Percentiles rank a stretch among this genome's conserved stretches.
These are phyloP conservation scores for Phaethornis superciliosus DNA, from an alignment of 2,113 vertebrate genomes.

Conservation along the genomic window DNA sequence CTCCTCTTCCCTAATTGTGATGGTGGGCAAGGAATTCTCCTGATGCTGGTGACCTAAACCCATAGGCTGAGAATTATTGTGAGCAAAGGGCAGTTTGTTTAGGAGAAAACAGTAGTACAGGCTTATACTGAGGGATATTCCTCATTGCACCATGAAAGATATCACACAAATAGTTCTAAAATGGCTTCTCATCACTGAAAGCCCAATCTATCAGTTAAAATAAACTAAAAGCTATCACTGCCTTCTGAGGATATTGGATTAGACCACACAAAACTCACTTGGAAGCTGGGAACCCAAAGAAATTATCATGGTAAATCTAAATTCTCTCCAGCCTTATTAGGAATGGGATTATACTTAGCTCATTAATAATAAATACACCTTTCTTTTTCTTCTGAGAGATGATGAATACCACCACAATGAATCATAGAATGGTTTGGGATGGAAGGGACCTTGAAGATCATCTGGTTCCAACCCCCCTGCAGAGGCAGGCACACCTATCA, in stretches of 20 bases:
- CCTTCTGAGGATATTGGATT: neutral
- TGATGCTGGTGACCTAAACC: neutral
- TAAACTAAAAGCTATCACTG: slow-evolving; percentile 55
- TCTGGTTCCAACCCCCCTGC: too few species aligned
- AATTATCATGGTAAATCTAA: slow-evolving; percentile 49
- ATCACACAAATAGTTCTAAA: neutral
- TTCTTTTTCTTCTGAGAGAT: neutral
- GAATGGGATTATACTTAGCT: neutral
- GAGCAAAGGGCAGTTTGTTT: neutral
- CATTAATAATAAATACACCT: slow-evolving; percentile 32
- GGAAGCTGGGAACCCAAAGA: slow-evolving; percentile 34
- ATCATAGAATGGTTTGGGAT: too few species aligned
- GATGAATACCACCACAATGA: rapidly evolving
- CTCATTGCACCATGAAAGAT: neutral
- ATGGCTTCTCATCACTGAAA: slow-evolving; percentile 43
- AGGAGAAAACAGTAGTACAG: neutral
- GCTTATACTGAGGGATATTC: neutral
- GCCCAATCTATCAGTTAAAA: slow-evolving; percentile 34
- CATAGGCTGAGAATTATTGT: neutral
- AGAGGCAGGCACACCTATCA: too few species aligned
- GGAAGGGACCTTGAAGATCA: too few species aligned
- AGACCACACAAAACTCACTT: slow-evolving; percentile 6
- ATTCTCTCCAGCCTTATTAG: slow-evolving; percentile 12
- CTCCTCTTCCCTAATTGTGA: neutral
- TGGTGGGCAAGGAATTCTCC: neutral